Percentiles rank a stretch among this genome's conserved stretches.
These are phyloP conservation scores for Julus scanicus DNA, from an alignment of 2,888 invertebrate genomes.

Conservation along the genomic window DNA sequence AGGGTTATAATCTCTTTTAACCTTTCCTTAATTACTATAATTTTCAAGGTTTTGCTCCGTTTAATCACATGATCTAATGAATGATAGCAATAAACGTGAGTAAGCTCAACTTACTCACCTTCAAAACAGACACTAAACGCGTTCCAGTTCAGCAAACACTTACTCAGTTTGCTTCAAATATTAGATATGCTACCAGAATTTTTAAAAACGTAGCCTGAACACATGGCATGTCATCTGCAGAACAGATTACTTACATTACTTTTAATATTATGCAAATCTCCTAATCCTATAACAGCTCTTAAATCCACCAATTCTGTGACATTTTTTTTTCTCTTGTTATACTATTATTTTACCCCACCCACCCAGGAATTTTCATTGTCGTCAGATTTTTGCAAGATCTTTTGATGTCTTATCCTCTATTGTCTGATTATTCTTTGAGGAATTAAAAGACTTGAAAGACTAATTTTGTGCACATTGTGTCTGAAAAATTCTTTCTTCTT, in stretches of 20 bases:
- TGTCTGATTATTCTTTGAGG: neutral
- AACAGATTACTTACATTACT: too few species aligned
- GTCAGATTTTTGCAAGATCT: neutral
- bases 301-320: too few species aligned
- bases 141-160: neutral
- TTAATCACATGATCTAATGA: neutral
- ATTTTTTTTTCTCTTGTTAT: too few species aligned
- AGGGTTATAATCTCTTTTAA: too few species aligned
- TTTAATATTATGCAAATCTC: too few species aligned
- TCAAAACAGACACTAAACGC: neutral
- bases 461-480: neutral
- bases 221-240: too few species aligned
- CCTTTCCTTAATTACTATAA: neutral
- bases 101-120: neutral
- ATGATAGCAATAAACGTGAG: neutral
- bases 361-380: neutral
- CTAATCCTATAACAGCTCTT: too few species aligned
- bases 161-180: neutral
- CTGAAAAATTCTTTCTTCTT: conserved; percentile 1
- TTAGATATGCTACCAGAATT: too few species aligned
- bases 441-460: neutral
- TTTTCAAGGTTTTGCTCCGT: neutral
- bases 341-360: too few species aligned
- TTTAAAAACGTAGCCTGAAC: too few species aligned
- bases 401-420: neutral